phyloP scores from a whole-genome alignment of 2,888 invertebrate genomes.

The Eretmocerus hayati region DNA sequence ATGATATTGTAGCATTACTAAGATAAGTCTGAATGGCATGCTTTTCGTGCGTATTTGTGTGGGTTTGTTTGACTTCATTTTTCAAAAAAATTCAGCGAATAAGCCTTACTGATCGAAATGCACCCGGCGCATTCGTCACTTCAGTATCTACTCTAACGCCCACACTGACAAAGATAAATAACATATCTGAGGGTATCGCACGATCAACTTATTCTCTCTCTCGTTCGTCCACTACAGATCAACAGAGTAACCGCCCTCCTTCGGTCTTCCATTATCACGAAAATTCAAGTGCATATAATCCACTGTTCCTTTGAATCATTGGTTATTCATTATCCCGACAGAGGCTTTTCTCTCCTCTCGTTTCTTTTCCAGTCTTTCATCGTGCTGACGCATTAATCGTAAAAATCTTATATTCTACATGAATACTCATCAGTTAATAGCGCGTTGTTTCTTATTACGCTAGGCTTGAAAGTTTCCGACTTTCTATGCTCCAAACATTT shows the following conservation, averaged over 20 bases:
- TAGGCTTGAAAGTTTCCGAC: constrained; percentile 1
- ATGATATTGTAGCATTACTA: too few relatives aligned
- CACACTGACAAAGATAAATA: constrained; percentile 3
- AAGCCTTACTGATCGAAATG: constrained; percentile 14
- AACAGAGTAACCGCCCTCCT: constrained; percentile 3
- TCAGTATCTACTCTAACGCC: constrained; percentile 1
- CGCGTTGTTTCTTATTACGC: constrained; percentile 26
- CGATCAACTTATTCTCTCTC: constrained; percentile 6
- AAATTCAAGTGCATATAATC: constrained; percentile 15
- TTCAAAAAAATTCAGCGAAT: constrained; percentile 6
- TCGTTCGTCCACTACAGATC: constrained; percentile 11
- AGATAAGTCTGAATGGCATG: too few relatives aligned
- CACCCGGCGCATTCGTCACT: constrained; percentile 20
- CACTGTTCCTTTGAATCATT: constrained; percentile 14
- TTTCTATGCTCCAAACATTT: too few relatives aligned
- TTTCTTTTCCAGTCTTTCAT: constrained; percentile 17
- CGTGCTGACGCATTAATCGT: constrained; percentile 32
- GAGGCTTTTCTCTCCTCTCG: constrained; percentile 6
- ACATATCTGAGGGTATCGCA: constrained; percentile 11
- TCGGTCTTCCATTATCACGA: constrained; percentile 12
- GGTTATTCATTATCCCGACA: constrained; percentile 16
- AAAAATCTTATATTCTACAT: constrained; percentile 44
- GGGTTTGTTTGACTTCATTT: constrained; percentile 1
- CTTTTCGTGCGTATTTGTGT: constrained; percentile 4
- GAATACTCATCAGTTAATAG: constrained; percentile 41